Percentiles rank a stretch among this genome's conserved stretches.
Evolutionary conservation across 53 echinoderm and acorn worm genomes (phyloP).

Genomic region (Stichopus horrens): DNA sequence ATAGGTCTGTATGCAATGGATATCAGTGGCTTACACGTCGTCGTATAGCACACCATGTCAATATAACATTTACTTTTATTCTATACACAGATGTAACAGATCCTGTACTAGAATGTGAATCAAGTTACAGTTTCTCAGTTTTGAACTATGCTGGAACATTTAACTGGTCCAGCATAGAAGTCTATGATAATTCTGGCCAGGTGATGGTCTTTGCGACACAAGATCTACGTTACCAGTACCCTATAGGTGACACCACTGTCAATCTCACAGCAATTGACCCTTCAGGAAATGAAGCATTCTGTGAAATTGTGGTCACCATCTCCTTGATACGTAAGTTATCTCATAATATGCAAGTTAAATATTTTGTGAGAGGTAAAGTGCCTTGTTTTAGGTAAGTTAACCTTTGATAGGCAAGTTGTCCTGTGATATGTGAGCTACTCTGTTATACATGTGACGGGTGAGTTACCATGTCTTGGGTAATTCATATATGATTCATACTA

Average conservation of each 20-base stretch:
- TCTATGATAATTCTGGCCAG: background rate
- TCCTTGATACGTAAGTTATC: slow-evolving; percentile 14
- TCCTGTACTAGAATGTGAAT: background rate
- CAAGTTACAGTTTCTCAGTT: background rate
- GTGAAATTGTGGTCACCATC: background rate
- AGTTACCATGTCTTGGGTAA: background rate
- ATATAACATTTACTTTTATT: too few species aligned
- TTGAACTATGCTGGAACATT: slow-evolving; percentile 11
- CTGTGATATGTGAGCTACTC: background rate
- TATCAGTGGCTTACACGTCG: too few species aligned
- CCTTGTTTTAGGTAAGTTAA: too few species aligned
- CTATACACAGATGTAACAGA: background rate
- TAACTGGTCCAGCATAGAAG: background rate
- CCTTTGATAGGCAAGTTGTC: background rate
- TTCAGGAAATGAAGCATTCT: background rate
- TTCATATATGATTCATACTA: too few species aligned
- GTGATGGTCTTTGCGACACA: background rate
- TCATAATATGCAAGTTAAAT: too few species aligned
- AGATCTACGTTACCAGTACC: background rate
- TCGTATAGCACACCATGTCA: too few species aligned
- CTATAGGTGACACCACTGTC: background rate
- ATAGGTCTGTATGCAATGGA: too few species aligned
- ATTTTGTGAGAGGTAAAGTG: too few species aligned
- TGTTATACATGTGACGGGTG: background rate
- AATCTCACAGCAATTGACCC: background rate